A percentile compares a stretch with the other conserved stretches of the same genome.
Conservation (phyloP, 2,888 invertebrate genomes). For the Digitonthophagus gazella region DNA sequence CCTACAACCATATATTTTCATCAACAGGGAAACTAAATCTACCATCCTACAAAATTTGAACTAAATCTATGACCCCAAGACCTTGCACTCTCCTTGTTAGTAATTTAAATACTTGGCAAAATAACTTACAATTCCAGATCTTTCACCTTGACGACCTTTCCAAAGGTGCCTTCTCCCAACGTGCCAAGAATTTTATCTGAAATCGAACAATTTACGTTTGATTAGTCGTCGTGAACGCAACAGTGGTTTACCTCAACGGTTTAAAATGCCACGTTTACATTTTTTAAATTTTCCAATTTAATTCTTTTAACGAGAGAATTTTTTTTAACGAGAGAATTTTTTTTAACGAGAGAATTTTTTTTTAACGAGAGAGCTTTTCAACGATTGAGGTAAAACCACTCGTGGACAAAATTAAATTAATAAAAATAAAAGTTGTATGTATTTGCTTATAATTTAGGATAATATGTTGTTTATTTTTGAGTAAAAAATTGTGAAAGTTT, state of each 20-base stretch:
- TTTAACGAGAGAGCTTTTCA: too few relatives aligned
- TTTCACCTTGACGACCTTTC: constrained; percentile 98
- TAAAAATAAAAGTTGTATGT: background rate
- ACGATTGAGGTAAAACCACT: background rate
- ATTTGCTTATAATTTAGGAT: background rate
- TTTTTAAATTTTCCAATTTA: too few relatives aligned
- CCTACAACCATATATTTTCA: too few relatives aligned
- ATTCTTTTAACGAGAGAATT: too few relatives aligned
- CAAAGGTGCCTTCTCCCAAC: constrained; percentile 99
- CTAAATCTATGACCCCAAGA: too few relatives aligned
- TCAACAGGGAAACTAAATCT: too few relatives aligned
- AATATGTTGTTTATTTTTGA: background rate
- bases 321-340: too few relatives aligned
- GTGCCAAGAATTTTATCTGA: constrained; percentile 98
- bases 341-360: too few relatives aligned
- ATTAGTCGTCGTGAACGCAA: background rate
- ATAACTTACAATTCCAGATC: constrained; percentile 87
- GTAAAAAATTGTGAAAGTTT: background rate
- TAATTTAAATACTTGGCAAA: too few relatives aligned
- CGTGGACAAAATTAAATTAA: background rate
- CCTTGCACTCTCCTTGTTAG: too few relatives aligned
- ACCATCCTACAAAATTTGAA: too few relatives aligned
- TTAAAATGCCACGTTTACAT: background rate
- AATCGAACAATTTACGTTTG: constrained; percentile 60
- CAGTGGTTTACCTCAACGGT: background rate